Evolutionary conservation across 2,797 vertebrate species (phyloP), one percentile per base, ranked within the genome.

Genomic region (Amblyraja radiata): DNA sequence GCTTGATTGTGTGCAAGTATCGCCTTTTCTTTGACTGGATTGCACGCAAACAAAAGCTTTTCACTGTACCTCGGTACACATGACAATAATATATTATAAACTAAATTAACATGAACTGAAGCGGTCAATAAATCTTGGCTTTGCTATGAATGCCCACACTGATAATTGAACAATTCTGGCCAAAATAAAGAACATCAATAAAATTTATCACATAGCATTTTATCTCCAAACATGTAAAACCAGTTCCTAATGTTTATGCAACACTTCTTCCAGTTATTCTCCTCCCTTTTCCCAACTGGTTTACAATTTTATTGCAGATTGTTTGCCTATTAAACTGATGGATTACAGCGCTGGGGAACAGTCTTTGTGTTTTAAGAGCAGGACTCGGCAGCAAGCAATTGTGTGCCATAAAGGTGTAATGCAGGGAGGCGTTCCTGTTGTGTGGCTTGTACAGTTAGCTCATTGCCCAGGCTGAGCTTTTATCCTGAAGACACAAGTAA

Each of bases 291-390:
- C 84, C 63, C 84, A 88, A 36, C n/a, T 88, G 84, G n/a, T 21
- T 88, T 88, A 68, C 61, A 88, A 68, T 88, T 68, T 36, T 68
- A 88, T 88, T 88, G 84, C 84, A 68, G 36, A n/a, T 65, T 88
- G 63, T 88, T 88, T 88, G 84, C 36, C 84, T 88, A 65, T 88
- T 88, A 88, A 88, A 68, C 84, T 68, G 61, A 88, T 68, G 21
- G 61, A 88, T 68, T 65, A 84, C 10, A 88, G 84, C 84, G 10
- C 1, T 21, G 84, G 61, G 84, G n/a, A 88, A 36, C 61, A 68
- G 65, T 25, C 36, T 61, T 84, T 68, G 32, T 88, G 58, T 88
- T 32, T 88, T 65, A 68, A 88, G 84, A 88, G 28, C n/a, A 13
- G 28, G n/a, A 88, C 14, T 18, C 7, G 36, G 21, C n/a, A 68